Evolutionary conservation across 2,888 invertebrate species (phyloP).

Genomic region (Gisinianus flammeolus): DNA sequence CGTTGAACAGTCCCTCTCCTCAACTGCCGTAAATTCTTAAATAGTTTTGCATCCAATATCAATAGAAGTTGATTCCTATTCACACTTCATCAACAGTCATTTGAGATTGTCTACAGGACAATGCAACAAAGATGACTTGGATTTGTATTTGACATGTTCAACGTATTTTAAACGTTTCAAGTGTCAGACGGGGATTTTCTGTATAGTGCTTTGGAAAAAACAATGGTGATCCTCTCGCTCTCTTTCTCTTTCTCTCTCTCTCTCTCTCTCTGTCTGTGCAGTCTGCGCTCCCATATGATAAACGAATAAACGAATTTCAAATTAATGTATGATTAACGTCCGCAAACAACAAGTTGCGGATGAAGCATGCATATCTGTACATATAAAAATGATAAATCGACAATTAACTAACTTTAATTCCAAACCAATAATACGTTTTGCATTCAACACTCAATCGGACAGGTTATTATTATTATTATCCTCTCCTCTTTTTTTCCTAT

Average conservation of each 20-base stretch:
- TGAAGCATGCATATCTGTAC: no score
- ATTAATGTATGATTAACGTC: no score
- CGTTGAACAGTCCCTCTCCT: neutral
- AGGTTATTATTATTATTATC: no score
- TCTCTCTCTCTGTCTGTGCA: neutral
- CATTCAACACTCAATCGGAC: no score
- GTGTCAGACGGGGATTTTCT: neutral
- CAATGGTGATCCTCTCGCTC: neutral
- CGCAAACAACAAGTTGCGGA: no score
- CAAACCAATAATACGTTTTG: no score
- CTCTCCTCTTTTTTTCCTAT: no score
- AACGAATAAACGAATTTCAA: no score
- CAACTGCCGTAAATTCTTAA: neutral
- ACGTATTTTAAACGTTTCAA: neutral
- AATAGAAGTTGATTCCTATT: neutral
- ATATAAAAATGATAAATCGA: no score
- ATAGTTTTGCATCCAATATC: neutral
- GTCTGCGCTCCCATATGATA: no score
- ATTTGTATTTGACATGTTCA: neutral
- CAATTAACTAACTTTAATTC: no score
- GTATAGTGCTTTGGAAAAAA: neutral
- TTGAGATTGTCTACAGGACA: constrained; percentile 2
- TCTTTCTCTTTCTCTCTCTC: neutral
- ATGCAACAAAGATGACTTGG: constrained; percentile 11
- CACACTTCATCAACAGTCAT: constrained; percentile 14